Percentiles rank a stretch among this genome's conserved stretches.
phyloP scores from a whole-genome alignment of 2,113 vertebrate genomes.

The Nansenia antarctica region DNA sequence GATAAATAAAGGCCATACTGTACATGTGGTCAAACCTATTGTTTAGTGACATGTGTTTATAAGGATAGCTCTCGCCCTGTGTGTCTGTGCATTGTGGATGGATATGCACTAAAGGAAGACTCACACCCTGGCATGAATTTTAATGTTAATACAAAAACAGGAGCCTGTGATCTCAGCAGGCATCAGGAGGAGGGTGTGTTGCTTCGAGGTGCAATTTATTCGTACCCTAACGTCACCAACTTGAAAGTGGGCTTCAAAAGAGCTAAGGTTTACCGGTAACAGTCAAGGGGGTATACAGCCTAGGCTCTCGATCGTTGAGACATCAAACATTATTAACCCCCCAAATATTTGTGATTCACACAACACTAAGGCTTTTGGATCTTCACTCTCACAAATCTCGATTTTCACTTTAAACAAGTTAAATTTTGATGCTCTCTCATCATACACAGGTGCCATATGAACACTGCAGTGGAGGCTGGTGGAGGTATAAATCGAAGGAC shows the following conservation, averaged over 20 bases:
- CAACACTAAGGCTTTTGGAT: conserved; percentile 11
- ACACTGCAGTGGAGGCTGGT: no score
- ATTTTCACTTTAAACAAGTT: conserved; percentile 12
- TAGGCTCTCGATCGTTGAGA: conserved; percentile 34
- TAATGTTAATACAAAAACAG: conserved; percentile 74
- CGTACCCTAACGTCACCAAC: conserved; percentile 63
- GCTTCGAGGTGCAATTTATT: conserved; percentile 76
- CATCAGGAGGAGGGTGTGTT: conserved; percentile 53
- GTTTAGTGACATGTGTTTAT: not conserved
- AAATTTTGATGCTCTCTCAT: conserved; percentile 21
- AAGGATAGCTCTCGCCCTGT: conserved; percentile 25
- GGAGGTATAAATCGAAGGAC: no score
- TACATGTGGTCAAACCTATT: not conserved
- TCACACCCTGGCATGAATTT: conserved; percentile 67
- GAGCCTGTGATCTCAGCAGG: conserved; percentile 77
- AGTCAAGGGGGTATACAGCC: conserved; percentile 38
- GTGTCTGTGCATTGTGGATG: conserved; percentile 60
- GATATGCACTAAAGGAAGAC: conserved; percentile 64
- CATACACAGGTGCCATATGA: conserved; percentile 31
- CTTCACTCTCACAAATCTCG: conserved; percentile 3
- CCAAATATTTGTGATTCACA: conserved; percentile 38
- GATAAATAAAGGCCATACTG: conserved; percentile 38
- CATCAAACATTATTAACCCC: conserved; percentile 63
- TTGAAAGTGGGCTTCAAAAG: conserved; percentile 77
- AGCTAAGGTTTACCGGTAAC: conserved; percentile 58